A percentile compares a stretch with the other conserved stretches of the same genome.
Conservation (phyloP, 2,797 vertebrate genomes). For the Sebastes aleutianus region DNA sequence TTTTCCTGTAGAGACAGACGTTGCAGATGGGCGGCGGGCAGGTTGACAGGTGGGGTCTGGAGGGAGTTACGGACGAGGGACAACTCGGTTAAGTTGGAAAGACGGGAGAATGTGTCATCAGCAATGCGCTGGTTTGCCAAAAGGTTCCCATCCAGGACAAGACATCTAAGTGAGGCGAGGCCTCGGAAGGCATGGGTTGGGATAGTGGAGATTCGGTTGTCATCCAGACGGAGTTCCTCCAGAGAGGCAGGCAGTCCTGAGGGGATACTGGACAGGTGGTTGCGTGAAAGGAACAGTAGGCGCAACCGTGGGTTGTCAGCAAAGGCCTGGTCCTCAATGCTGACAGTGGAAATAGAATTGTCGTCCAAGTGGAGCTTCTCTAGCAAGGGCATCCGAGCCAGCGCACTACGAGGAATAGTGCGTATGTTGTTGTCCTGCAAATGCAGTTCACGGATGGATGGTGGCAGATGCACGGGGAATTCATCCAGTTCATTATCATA, state of each 20-base stretch:
- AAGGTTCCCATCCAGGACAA: slow-evolving; percentile 95
- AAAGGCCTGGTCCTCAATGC: slow-evolving; percentile 95
- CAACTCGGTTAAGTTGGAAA: slow-evolving; percentile 92
- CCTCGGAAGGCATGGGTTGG: slow-evolving; percentile 92
- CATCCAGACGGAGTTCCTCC: slow-evolving; percentile 93
- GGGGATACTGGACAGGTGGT: slow-evolving; percentile 95
- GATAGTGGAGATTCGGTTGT: slow-evolving; percentile 96
- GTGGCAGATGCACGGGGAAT: slow-evolving; percentile 90
- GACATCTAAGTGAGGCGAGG: slow-evolving; percentile 86
- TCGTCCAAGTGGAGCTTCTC: slow-evolving; percentile 95
- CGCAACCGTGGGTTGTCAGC: slow-evolving; percentile 88
- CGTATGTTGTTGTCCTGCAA: slow-evolving; percentile 97
- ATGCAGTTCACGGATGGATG: slow-evolving; percentile 91
- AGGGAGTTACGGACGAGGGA: slow-evolving; percentile 93
- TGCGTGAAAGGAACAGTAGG: slow-evolving; percentile 92
- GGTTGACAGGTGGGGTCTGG: slow-evolving; percentile 89
- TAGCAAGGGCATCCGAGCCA: slow-evolving; percentile 89
- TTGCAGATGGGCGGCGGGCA: slow-evolving; percentile 89
- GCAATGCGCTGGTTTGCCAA: slow-evolving; percentile 96
- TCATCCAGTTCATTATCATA: slow-evolving; percentile 95
- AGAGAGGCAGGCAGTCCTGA: slow-evolving; percentile 91
- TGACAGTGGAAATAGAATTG: slow-evolving; percentile 95
- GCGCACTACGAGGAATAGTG: slow-evolving; percentile 84
- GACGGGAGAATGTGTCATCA: slow-evolving; percentile 90
- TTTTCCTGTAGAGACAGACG: slow-evolving; percentile 94